These are phyloP conservation scores for Acanthornis magna DNA, from an alignment of 2,797 vertebrate species.

Conservation along the genomic window DNA sequence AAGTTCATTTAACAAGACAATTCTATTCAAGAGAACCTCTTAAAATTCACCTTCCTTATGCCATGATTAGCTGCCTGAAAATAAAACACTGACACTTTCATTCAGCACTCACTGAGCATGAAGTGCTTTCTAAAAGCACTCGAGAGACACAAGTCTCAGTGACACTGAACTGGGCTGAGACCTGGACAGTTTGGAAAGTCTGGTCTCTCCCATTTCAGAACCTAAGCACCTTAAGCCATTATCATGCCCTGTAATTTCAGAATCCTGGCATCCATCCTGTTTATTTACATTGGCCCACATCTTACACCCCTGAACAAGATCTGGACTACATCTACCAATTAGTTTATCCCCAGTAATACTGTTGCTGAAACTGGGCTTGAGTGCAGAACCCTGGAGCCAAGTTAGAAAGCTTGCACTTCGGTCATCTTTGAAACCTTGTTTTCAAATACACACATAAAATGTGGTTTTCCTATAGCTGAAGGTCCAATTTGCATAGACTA, in stretches of 20 bases:
- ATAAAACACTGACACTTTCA: neutral
- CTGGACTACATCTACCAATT: neutral
- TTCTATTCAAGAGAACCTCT: neutral
- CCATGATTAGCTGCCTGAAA: neutral
- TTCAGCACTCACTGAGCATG: neutral
- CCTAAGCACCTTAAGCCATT: neutral
- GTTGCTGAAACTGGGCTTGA: slow-evolving; percentile 4
- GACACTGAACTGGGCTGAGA: neutral
- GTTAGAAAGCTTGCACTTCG: neutral
- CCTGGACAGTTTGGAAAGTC: neutral
- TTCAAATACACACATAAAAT: neutral
- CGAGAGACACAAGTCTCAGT: neutral
- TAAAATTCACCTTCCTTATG: neutral
- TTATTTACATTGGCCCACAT: slow-evolving; percentile 16
- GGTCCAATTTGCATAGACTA: neutral
- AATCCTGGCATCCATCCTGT: neutral
- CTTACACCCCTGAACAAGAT: neutral
- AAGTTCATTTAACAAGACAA: neutral
- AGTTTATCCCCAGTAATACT: neutral
- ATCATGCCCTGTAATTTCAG: slow-evolving; percentile 20
- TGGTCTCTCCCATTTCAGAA: neutral
- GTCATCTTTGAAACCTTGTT: neutral
- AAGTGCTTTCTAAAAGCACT: neutral
- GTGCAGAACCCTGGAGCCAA: neutral
- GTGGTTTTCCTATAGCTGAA: slow-evolving; percentile 2